Percentiles rank a stretch among this genome's conserved stretches.
phyloP scores from a whole-genome alignment of 2,113 vertebrate species.

The Tauraco erythrolophus region DNA sequence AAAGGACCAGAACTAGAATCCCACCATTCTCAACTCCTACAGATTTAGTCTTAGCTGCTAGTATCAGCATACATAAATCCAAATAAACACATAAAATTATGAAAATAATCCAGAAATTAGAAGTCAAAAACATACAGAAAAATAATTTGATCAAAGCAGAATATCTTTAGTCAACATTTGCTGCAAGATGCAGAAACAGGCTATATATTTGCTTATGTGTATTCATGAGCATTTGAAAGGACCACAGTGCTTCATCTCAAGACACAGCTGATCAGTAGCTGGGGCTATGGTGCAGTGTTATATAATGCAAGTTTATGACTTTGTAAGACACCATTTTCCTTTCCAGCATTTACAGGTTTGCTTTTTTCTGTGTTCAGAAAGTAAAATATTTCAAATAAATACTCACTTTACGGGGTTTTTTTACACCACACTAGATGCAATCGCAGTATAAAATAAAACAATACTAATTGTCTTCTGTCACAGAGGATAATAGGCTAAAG shows the following conservation, averaged over 20 bases:
- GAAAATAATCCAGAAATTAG: neutral
- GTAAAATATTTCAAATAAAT: neutral
- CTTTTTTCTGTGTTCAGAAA: neutral
- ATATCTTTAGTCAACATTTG: neutral
- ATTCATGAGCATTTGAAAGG: neutral
- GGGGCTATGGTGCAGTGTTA: conserved; percentile 43
- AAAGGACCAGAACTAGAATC: neutral
- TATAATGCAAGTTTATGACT: conserved; percentile 3
- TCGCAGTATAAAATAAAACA: neutral
- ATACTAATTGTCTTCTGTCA: neutral
- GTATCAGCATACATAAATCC: neutral
- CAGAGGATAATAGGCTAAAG: neutral
- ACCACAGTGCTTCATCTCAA: neutral
- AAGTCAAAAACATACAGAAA: neutral
- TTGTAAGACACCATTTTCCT: neutral
- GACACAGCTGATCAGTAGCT: conserved; percentile 16
- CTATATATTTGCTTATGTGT: neutral
- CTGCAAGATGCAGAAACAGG: neutral
- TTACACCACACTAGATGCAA: neutral
- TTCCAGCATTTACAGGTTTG: neutral
- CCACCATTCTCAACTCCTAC: neutral
- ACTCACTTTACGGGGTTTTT: accelerated
- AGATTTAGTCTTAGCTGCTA: neutral
- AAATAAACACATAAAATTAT: neutral
- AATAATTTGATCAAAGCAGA: neutral